Evolutionary conservation across 2,797 vertebrate species (phyloP).

Genomic region (Neostethus bicornis): DNA sequence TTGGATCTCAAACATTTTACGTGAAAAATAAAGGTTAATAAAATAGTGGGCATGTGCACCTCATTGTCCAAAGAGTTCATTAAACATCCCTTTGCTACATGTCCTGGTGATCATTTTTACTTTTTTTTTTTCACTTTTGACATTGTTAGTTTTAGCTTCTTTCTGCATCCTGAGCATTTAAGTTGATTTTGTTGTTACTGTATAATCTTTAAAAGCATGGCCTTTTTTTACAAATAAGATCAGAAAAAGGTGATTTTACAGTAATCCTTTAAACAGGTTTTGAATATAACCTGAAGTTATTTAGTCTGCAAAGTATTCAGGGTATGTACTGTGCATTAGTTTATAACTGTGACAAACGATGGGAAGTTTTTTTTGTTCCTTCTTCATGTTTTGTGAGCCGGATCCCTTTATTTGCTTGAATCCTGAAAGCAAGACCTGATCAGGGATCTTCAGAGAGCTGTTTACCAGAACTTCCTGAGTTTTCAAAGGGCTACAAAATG

Average conservation of each 20-base stretch:
- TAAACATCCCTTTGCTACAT: slow-evolving; percentile 83
- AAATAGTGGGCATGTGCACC: slow-evolving; percentile 79
- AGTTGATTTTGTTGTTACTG: slow-evolving; percentile 53
- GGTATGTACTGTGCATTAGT: slow-evolving; percentile 54
- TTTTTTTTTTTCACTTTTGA: slow-evolving; percentile 50
- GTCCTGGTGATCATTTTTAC: slow-evolving; percentile 75
- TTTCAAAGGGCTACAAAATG: slow-evolving; percentile 78
- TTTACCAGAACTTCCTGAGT: slow-evolving; percentile 75
- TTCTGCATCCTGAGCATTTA: slow-evolving; percentile 55
- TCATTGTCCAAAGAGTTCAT: slow-evolving; percentile 81
- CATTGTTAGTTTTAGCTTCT: slow-evolving; percentile 65
- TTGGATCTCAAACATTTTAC: too few relatives aligned
- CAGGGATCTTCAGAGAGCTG: slow-evolving; percentile 72
- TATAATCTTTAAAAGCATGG: slow-evolving; percentile 69
- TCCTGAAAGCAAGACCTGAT: slow-evolving; percentile 66
- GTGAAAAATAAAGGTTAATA: too few relatives aligned
- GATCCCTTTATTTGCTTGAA: slow-evolving; percentile 73
- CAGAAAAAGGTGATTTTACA: slow-evolving; percentile 56
- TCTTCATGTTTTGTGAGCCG: slow-evolving; percentile 51
- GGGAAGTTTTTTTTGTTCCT: slow-evolving; percentile 43
- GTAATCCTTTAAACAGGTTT: slow-evolving; percentile 57
- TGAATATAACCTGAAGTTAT: slow-evolving; percentile 44
- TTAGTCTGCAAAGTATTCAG: slow-evolving; percentile 66
- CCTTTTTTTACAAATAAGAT: slow-evolving; percentile 64
- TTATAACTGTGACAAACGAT: slow-evolving; percentile 56